Evolutionary conservation across 2,888 invertebrate species (phyloP), one percentile per base, ranked within the genome.

Genomic region (Microctonus brassicae): DNA sequence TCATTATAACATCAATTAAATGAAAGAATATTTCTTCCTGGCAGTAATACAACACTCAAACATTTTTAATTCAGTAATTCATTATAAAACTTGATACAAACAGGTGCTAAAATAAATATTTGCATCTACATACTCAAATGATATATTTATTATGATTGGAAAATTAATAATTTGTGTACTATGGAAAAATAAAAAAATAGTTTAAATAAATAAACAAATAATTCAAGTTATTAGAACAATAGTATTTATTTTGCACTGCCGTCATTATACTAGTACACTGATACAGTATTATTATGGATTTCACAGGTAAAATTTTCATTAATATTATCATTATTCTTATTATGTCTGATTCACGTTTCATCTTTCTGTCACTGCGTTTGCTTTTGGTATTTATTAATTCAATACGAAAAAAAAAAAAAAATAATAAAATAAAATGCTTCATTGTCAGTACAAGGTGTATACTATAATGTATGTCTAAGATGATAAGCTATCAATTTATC

Each of bases 231-330:
- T 79, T 80, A 81, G 80, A 81, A 81, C 78, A 83, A 81, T 83
- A 79, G 79, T 73, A 73, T 83, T 83, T 83, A 82, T 83, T 82
- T 76, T 73, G 77, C 77, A 79, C 76, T 78, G 75, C 74, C 80
- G 76, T 80, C 74, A 69, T 34, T 17, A 29, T 58, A 29, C 34
- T 58, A 58, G 20, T 58, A 58, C 58, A 58, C 34, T n/a, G 47
- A 47, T 47, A 24, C 33, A 58, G 17, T 20, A 58, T 29, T 58
- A 13, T 58, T 29, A 58, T 58, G 13, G n/a, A 29, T n/a, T 13
- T 17, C 9, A 33, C 33, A 33, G 10, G 17, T n/a, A 13, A 13
- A 13, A 3, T 10, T 34, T 13, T 20, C 17, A 17, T 17, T n/a
- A n/a, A n/a, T n/a, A n/a, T n/a, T n/a, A n/a, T 22, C 6, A 55